These are phyloP conservation scores for Gerris lacustris DNA, from an alignment of 2,888 invertebrate species.

Conservation along the genomic window DNA sequence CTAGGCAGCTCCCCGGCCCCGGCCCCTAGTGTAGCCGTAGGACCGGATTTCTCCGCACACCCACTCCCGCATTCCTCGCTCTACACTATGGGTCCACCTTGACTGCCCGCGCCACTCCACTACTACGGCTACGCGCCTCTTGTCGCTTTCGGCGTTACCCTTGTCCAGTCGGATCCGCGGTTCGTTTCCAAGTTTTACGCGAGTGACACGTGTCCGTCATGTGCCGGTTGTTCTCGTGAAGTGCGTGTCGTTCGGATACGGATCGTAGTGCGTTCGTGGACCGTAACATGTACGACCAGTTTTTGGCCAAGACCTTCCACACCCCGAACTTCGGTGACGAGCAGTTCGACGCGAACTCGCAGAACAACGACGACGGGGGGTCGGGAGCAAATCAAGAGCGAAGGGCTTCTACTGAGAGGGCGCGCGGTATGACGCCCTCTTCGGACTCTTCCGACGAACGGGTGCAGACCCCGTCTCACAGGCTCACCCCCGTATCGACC, in stretches of 20 bases:
- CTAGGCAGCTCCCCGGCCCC: neutral
- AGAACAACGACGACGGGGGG: neutral
- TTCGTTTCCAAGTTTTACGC: too few species aligned
- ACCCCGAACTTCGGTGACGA: neutral
- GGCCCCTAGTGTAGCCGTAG: neutral
- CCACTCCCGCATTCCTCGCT: neutral
- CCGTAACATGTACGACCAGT: neutral
- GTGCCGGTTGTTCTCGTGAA: too few species aligned
- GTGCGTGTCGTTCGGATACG: too few species aligned
- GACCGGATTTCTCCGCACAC: neutral
- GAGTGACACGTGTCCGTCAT: too few species aligned
- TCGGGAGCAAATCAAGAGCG: neutral
- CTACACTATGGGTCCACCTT: constrained; percentile 1
- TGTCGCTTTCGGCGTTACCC: too few species aligned
- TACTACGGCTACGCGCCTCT: too few species aligned
- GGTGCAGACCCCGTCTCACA: neutral
- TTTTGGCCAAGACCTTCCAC: neutral
- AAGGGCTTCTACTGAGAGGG: neutral
- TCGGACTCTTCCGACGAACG: neutral
- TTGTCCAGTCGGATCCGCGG: too few species aligned
- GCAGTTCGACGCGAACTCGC: neutral
- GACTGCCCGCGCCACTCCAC: neutral
- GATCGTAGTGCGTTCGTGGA: too few species aligned
- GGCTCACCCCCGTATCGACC: neutral
- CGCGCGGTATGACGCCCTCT: neutral